A percentile compares a stretch with the other conserved stretches of the same genome.
phyloP scores from a whole-genome alignment of 2,888 invertebrate genomes.

The Cancer borealis region DNA sequence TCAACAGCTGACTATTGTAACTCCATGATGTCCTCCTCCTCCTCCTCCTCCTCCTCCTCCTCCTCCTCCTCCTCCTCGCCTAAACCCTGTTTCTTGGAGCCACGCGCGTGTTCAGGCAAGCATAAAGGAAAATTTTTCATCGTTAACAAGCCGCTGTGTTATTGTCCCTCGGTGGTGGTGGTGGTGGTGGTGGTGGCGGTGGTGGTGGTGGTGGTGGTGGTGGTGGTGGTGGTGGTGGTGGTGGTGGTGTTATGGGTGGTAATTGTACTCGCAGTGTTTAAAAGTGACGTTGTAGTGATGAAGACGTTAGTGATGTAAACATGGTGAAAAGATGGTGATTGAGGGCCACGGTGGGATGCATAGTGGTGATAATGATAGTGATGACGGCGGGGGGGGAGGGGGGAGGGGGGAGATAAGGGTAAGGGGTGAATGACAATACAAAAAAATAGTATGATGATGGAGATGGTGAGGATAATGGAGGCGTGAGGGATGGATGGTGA shows the following conservation, averaged over 20 bases:
- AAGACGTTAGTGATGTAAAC: not conserved
- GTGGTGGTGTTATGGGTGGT: not conserved
- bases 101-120: not conserved
- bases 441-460: not conserved
- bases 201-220: not conserved
- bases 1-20: not conserved
- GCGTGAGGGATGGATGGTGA: not conserved
- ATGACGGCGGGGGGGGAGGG: not conserved
- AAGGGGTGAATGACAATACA: not conserved
- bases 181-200: not conserved
- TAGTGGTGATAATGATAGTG: not conserved
- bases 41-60: not conserved
- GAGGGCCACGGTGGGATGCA: not conserved
- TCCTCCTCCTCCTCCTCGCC: not conserved
- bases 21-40: not conserved
- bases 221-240: not conserved
- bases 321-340: not conserved
- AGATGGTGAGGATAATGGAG: slow-evolving; percentile 15
- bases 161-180: not conserved
- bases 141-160: slow-evolving; percentile 10
- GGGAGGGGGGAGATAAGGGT: not conserved
- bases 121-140: slow-evolving; percentile 7
- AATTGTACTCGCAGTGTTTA: not conserved
- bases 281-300: not conserved
- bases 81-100: not conserved